phyloP scores from a whole-genome alignment of 2,888 invertebrate genomes.

The Tetramorium bicarinatum region DNA sequence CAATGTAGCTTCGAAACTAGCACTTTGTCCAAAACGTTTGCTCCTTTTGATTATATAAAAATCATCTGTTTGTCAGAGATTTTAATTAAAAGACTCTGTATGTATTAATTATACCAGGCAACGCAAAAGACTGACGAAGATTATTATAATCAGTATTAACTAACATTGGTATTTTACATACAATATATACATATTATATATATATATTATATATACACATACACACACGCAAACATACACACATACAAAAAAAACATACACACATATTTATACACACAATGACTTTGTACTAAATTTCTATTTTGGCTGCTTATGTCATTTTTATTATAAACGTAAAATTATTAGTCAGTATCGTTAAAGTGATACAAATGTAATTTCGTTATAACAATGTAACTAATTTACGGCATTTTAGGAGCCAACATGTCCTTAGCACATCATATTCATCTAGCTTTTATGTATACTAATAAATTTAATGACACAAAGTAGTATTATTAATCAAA shows the following conservation, averaged over 20 bases:
- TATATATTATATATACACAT: constrained; percentile 67
- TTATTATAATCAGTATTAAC: constrained; percentile 83
- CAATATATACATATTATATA: constrained; percentile 69
- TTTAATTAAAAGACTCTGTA: constrained; percentile 66
- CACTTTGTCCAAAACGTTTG: constrained; percentile 81
- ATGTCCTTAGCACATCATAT: constrained; percentile 84
- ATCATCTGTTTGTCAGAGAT: constrained; percentile 66
- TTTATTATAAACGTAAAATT: constrained; percentile 56
- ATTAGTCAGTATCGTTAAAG: constrained; percentile 52
- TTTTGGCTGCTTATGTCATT: constrained; percentile 74
- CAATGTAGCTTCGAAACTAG: constrained; percentile 76
- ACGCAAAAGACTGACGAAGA: constrained; percentile 82
- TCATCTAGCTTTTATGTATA: constrained; percentile 84
- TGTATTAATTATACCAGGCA: constrained; percentile 71
- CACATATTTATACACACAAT: constrained; percentile 40
- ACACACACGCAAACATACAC: constrained; percentile 40
- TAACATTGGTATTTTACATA: constrained; percentile 82
- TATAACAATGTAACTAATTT: constrained; percentile 49
- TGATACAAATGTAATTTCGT: constrained; percentile 53
- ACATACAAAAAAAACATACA: constrained; percentile 60
- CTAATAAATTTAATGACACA: constrained; percentile 77
- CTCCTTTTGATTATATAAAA: constrained; percentile 75
- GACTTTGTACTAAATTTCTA: constrained; percentile 75
- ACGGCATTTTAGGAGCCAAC: constrained; percentile 78
- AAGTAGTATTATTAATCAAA: constrained; percentile 51